Conservation (phyloP, 92 coral and sea anemone genomes). For the Anthopleura xanthogrammica region DNA sequence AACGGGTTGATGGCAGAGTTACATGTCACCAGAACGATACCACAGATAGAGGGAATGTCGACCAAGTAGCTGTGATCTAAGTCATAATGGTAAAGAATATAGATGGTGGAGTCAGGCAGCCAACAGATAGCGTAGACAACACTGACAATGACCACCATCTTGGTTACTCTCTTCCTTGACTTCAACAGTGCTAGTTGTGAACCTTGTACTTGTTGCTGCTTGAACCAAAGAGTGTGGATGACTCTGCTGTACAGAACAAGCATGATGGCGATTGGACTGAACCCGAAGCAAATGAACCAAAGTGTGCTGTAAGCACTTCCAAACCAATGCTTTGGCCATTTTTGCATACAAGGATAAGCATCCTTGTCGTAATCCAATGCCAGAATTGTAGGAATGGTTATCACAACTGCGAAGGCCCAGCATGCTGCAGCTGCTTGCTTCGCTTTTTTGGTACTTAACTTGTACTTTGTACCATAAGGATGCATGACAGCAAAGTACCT, state of each 20-base stretch:
- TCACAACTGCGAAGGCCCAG: conserved; percentile 39
- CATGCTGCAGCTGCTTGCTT: conserved; percentile 8
- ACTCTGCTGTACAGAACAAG: conserved; percentile 43
- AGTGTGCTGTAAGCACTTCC: conserved; percentile 43
- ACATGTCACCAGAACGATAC: conserved; percentile 56
- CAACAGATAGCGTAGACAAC: conserved; percentile 54
- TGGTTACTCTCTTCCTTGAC: conserved; percentile 64
- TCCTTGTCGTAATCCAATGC: conserved; percentile 23
- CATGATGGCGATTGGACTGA: conserved; percentile 37
- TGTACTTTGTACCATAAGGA: conserved; percentile 29
- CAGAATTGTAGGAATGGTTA: conserved; percentile 30
- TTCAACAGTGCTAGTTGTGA: conserved; percentile 40
- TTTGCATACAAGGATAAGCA: conserved; percentile 30
- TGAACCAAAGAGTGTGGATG: conserved; percentile 50
- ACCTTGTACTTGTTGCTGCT: conserved; percentile 19
- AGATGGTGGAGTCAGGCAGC: conserved; percentile 62
- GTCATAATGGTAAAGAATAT: conserved; percentile 46
- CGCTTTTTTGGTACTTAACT: conserved; percentile 18
- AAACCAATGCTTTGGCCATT: conserved; percentile 44
- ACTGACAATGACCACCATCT: conserved; percentile 63
- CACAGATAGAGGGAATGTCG: conserved; percentile 30
- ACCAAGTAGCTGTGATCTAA: conserved; percentile 49
- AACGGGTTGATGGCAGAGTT: conserved; percentile 70
- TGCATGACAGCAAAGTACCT: conserved; percentile 52
- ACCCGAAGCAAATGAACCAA: conserved; percentile 23